Base-by-base conservation (phyloP, 2,797 vertebrate species). In the Pristis pectinata region DNA sequence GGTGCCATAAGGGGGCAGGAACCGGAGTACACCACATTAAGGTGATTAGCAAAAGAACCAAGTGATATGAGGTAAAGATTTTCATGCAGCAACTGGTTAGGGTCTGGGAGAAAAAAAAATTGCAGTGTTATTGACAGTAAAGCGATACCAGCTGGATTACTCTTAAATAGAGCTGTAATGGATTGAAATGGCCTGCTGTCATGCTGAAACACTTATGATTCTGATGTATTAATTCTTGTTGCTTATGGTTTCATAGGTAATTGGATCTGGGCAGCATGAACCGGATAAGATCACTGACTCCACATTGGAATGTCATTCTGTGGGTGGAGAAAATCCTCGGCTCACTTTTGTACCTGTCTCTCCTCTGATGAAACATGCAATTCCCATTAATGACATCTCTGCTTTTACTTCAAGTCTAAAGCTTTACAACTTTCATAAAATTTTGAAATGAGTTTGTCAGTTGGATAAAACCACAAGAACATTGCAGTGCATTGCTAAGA, bases 381-480 rank as follows among this genome's bases (percentile, higher is more conserved):
- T 96, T 74, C 97, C 97, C 95, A 98, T 99, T 96, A 97, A 96
- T 0, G 98, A 99, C 96, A 98, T 99, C 97, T 97, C 97, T 95
- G 96, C 97, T 70, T 99, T 99, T 96, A 99, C 98, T 93, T 97
- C 98, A 95, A 96, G 97, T 77, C 98, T 99, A 94, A 97, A 96
- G 94, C 98, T 99, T 94, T 97, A 98, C 96, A 98, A 98, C 30
- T 98, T 98, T 97, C 98, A 99, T 97, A 99, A 99, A 96, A 97
- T 99, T 97, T 96, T 99, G 96, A 97, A 97, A 97, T 99, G 79
- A 94, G 30, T 94, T 61, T 64, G 17, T 94, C 53, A 77, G 49
- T 94, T 77, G 56, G 72, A 94, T 64, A 67, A 0, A 22, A 53
- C 53, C 67, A 76, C 30, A 94, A 74, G 27, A 49, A 49, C 67